Base-by-base conservation (phyloP, 2,888 invertebrate species). In the Lagria hirta region DNA sequence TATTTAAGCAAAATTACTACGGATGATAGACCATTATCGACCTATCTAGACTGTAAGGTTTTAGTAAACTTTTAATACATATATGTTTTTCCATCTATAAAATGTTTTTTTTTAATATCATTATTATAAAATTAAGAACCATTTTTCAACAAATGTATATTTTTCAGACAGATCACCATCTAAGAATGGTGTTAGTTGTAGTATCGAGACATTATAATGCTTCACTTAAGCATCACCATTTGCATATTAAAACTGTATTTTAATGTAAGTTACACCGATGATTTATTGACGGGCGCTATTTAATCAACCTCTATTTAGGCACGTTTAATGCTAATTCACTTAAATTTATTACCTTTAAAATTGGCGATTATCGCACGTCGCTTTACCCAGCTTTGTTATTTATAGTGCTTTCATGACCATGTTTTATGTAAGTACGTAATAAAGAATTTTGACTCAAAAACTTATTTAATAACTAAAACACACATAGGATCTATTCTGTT, bases 291-390 rank as follows among this genome's bases (percentile, higher is more conserved):
- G 60, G 62, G 60, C 62, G 61, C 61, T 65, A 64, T 66, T 69
- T 69, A 68, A 69, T 68, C 66, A 68, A 63, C 61, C 63, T 65
- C 64, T 66, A 66, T 68, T 68, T 68, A 66, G 65, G 63, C 62
- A 63, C 66, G 64, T 66, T 67, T 69, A 66, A 67, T 68, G 65
- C 66, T 67, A 67, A 66, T 65, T 62, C 62, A 61, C 63, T 64
- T 60, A 62, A 65, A 68, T 69, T 68, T 69, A 67, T 69, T 66
- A 60, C 63, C 65, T 62, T 60, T 64, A 59, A 68, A 66, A 66
- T 66, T 63, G 63, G 60, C 62, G 64, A 66, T 67, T 66, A 68
- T 67, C 63, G 60, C 64, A 62, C 63, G 59, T 56, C 63, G 56
- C 62, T 65, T 61, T 60, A 53, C 57, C 55, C 54, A 54, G 52